Conservation (phyloP, 2,888 invertebrate genomes). For the Bellardia pandia region DNA sequence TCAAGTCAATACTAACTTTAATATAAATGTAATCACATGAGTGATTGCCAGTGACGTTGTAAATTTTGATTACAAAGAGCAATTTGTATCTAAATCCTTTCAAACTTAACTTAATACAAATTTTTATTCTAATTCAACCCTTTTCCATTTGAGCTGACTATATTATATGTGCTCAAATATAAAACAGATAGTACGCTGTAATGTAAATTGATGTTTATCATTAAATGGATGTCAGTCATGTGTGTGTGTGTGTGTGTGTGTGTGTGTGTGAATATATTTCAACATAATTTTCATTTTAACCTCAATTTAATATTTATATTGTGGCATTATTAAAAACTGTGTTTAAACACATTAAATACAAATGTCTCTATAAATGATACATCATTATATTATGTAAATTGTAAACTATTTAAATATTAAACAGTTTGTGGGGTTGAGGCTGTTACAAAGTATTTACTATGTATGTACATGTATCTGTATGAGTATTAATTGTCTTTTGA, state of each 20-base stretch:
- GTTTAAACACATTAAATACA: conserved; percentile 30
- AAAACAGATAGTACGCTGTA: not conserved
- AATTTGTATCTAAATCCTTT: no score
- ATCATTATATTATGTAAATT: conserved; percentile 32
- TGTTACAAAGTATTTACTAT: not conserved
- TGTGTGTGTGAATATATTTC: not conserved
- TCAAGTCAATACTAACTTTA: no score
- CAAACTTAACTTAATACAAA: not conserved
- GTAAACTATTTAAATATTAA: not conserved
- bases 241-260: not conserved
- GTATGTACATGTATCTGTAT: not conserved
- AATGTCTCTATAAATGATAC: conserved; percentile 15
- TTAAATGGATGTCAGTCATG: conserved; percentile 31
- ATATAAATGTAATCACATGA: no score
- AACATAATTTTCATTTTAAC: conserved; percentile 39
- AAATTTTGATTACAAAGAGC: no score
- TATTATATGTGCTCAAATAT: not conserved
- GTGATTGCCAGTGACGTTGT: no score
- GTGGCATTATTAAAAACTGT: conserved; percentile 26
- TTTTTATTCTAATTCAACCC: not conserved
- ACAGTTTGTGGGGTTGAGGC: not conserved
- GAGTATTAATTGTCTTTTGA: not conserved
- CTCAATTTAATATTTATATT: conserved; percentile 46
- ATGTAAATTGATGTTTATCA: conserved; percentile 38
- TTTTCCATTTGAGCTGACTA: not conserved